Percentiles rank a stretch among this genome's conserved stretches.
Evolutionary conservation across 2,797 vertebrate species (phyloP).

Genomic region (Coregonus ussuriensis): DNA sequence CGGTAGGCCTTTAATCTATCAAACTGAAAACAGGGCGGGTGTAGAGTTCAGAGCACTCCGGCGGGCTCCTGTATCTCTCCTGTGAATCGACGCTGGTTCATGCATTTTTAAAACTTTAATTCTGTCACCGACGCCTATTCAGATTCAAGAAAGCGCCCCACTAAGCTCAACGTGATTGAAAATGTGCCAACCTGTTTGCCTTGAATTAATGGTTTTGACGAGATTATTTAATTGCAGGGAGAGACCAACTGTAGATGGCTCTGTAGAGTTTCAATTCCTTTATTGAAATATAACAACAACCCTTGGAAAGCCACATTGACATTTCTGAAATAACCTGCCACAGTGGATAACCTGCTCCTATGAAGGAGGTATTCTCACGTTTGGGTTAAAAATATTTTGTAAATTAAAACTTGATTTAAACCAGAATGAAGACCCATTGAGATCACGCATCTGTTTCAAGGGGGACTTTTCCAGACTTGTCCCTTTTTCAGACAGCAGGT

Average conservation of each 20-base stretch:
- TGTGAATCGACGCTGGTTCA: not conserved
- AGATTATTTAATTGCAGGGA: not conserved
- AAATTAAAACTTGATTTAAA: not conserved
- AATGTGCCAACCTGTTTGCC: not conserved
- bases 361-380: not conserved
- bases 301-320: not conserved
- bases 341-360: not conserved
- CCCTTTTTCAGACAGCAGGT: not conserved
- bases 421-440: not conserved
- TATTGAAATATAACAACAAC: not conserved
- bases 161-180: not conserved
- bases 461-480: not conserved
- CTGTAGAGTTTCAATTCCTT: constrained; percentile 4
- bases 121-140: not conserved
- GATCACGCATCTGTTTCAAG: not conserved
- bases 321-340: not conserved
- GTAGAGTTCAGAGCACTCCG: not conserved
- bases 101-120: not conserved
- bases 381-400: not conserved
- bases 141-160: not conserved
- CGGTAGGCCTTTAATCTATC: not conserved
- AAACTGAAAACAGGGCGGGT: not conserved
- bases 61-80: not conserved
- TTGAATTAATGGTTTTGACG: not conserved
- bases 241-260: constrained; percentile 5